Conservation (phyloP, 2,797 vertebrate species). For the Hyperoplus immaculatus region DNA sequence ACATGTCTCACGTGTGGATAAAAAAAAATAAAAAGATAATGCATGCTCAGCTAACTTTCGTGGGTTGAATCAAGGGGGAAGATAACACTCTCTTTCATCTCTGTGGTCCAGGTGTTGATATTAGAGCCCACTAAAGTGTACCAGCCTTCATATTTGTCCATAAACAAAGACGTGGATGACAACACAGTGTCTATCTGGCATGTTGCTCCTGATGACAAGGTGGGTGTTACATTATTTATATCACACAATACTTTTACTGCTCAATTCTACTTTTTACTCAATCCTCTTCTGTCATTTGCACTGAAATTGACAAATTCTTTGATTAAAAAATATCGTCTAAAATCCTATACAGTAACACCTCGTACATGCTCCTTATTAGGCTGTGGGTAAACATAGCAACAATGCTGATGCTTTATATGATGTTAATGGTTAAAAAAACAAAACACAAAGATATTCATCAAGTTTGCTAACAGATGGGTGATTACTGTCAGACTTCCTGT, state of each 20-base stretch:
- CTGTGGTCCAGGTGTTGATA: slow-evolving; percentile 91
- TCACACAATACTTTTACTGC: background rate
- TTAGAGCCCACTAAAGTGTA: slow-evolving; percentile 98
- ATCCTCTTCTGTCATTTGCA: background rate
- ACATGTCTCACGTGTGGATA: no score
- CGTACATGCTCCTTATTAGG: background rate
- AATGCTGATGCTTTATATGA: background rate
- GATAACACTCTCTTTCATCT: background rate
- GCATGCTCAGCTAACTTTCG: background rate
- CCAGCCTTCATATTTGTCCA: slow-evolving; percentile 96
- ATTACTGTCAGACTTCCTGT: background rate
- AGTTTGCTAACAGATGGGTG: background rate
- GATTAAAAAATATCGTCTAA: background rate
- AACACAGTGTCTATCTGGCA: slow-evolving; percentile 98
- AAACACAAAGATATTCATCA: background rate
- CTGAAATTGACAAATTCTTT: background rate
- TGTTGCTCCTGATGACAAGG: slow-evolving; percentile 95
- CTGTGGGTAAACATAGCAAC: slow-evolving; percentile 13
- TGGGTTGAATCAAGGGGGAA: background rate
- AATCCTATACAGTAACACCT: background rate
- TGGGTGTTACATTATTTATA: slow-evolving; percentile 55
- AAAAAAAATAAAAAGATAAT: background rate
- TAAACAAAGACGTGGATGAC: slow-evolving; percentile 96
- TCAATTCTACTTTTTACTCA: background rate
- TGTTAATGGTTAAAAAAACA: background rate